These are phyloP conservation scores for Lepidocolaptes lacrymiger DNA, from an alignment of 2,797 vertebrate genomes.

Conservation along the genomic window DNA sequence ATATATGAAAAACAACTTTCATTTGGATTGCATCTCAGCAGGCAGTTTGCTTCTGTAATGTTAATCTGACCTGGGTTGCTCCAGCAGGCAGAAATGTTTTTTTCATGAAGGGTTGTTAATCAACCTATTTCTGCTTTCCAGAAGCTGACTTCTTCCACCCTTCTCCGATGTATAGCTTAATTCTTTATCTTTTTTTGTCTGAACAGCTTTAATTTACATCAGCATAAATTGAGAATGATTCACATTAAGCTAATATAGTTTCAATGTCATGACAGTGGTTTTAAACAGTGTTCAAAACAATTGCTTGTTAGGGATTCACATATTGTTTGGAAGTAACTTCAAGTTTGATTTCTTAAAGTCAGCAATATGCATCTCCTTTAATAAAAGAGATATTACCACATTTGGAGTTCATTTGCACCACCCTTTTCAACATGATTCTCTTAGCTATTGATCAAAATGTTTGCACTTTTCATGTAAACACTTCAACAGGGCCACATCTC, in stretches of 20 bases:
- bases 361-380: not conserved
- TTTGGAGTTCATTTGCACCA: not conserved
- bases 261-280: not conserved
- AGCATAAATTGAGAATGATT: not conserved
- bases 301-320: not conserved
- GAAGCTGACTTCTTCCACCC: not conserved
- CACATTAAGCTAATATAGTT: not conserved
- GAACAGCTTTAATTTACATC: not conserved
- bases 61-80: not conserved
- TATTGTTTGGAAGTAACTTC: not conserved
- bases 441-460: not conserved
- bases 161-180: not conserved
- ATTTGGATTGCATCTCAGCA: not conserved
- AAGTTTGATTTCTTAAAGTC: not conserved
- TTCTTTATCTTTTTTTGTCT: not conserved
- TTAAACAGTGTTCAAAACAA: not conserved
- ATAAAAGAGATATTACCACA: not conserved
- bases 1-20: not conserved
- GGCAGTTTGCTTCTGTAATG: not conserved
- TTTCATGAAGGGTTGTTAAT: not conserved
- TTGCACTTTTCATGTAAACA: not conserved
- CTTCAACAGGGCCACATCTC: not conserved
- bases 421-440: not conserved
- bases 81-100: not conserved
- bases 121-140: not conserved